Evolutionary conservation across 1,140 invertebrate genomes (phyloP).

Genomic region (Formica exsecta): DNA sequence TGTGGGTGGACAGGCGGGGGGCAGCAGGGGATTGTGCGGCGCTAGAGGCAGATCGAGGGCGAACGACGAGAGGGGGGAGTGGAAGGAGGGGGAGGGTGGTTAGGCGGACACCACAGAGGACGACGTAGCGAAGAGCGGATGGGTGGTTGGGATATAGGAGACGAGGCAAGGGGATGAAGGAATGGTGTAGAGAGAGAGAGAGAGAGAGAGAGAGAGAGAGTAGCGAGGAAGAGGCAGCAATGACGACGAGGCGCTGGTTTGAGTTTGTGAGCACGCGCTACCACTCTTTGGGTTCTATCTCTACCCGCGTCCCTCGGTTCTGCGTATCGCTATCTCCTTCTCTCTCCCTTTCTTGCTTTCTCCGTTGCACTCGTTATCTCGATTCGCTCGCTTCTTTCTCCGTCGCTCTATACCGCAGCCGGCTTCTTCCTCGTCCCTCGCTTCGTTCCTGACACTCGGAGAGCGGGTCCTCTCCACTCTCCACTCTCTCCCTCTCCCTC

Average conservation of each 20-base stretch:
- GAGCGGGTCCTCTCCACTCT: constrained; percentile 59
- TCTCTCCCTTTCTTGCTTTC: constrained; percentile 4
- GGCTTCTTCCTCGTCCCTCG: constrained; percentile 58
- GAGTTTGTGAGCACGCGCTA: constrained; percentile 78
- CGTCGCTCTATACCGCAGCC: constrained; percentile 41
- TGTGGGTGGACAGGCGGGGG: constrained; percentile 70
- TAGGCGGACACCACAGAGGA: constrained; percentile 68
- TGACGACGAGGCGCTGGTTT: constrained; percentile 70
- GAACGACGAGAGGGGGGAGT: not conserved
- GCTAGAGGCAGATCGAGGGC: constrained; percentile 51
- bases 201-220: not conserved
- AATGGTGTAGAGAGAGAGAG: not conserved
- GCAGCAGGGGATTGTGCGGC: constrained; percentile 56
- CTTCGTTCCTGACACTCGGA: constrained; percentile 73
- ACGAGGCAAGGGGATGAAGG: constrained; percentile 12
- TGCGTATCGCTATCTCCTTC: constrained; percentile 62
- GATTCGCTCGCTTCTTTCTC: constrained; percentile 54
- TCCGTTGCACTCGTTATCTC: constrained; percentile 67
- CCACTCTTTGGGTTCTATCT: constrained; percentile 77
- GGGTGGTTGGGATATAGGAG: constrained; percentile 45
- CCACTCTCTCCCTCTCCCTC: not conserved
- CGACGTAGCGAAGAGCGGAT: constrained; percentile 56
- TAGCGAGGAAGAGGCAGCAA: constrained; percentile 55
- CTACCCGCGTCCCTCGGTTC: constrained; percentile 66
- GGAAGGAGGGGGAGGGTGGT: constrained; percentile 62